phyloP scores from a whole-genome alignment of 2,888 invertebrate species.

The Baccha elongata region DNA sequence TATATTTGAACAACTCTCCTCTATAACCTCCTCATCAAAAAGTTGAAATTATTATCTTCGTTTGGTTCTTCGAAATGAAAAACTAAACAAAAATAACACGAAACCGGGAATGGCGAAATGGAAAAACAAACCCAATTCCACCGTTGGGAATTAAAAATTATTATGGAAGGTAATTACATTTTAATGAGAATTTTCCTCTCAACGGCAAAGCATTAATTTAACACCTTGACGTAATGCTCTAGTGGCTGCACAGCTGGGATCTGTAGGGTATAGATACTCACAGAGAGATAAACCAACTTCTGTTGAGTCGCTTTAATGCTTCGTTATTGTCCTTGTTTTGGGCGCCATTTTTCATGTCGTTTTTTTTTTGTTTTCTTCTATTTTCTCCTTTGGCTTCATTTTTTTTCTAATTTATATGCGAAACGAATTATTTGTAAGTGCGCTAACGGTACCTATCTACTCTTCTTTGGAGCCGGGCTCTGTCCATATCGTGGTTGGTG shows the following conservation, averaged over 20 bases:
- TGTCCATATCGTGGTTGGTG: slow-evolving; percentile 9
- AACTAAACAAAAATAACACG: background rate
- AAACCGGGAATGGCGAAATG: slow-evolving; percentile 26
- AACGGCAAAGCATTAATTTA: slow-evolving; percentile 71
- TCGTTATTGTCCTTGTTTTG: slow-evolving; percentile 67
- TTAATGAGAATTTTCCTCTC: slow-evolving; percentile 74
- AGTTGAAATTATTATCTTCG: slow-evolving; percentile 19
- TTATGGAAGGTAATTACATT: slow-evolving; percentile 75
- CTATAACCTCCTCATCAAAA: slow-evolving; percentile 7
- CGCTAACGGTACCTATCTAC: too few relatives aligned
- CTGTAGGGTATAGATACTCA: slow-evolving; percentile 32
- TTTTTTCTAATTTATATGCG: slow-evolving; percentile 62
- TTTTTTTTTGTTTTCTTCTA: slow-evolving; percentile 14
- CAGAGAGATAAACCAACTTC: slow-evolving; percentile 44
- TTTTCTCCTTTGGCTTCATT: background rate
- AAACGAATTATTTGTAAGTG: slow-evolving; percentile 15
- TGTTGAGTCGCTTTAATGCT: slow-evolving; percentile 56
- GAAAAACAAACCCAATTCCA: slow-evolving; percentile 51
- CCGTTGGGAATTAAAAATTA: slow-evolving; percentile 71
- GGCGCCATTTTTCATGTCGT: slow-evolving; percentile 60
- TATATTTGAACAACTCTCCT: slow-evolving; percentile 12
- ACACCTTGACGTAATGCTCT: slow-evolving; percentile 71
- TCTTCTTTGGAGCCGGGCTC: background rate
- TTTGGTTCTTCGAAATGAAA: background rate
- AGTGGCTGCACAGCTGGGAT: slow-evolving; percentile 63